phyloP scores from a whole-genome alignment of 2,797 vertebrate species.

The Anguilla pacifica region DNA sequence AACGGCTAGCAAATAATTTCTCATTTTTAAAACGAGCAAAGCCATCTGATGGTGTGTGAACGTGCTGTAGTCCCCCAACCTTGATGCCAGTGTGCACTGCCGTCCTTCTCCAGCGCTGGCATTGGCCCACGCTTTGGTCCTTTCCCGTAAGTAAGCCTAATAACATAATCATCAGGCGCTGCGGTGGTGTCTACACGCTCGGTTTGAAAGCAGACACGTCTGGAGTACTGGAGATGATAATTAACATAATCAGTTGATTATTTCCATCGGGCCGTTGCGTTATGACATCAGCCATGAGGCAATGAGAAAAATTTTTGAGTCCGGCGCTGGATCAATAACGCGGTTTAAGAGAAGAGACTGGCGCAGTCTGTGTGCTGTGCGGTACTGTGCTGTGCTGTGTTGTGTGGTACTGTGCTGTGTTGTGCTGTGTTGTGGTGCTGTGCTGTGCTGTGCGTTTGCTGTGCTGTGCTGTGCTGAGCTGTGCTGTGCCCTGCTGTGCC shows the following conservation, averaged over 20 bases:
- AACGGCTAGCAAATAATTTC: background rate
- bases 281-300: slow-evolving; percentile 50
- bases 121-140: background rate
- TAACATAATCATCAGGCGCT: background rate
- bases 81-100: background rate
- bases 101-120: background rate
- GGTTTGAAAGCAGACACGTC: background rate
- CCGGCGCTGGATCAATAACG: slow-evolving; percentile 29
- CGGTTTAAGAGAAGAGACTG: background rate
- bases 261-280: slow-evolving; percentile 42
- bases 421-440: too few relatives aligned
- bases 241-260: background rate
- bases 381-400: too few relatives aligned
- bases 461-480: too few relatives aligned
- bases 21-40: background rate
- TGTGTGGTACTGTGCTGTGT: too few relatives aligned
- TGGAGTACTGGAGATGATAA: background rate
- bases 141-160: background rate
- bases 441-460: background rate
- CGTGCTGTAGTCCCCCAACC: background rate
- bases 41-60: background rate
- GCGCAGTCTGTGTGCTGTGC: background rate
- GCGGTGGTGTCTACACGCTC: background rate
- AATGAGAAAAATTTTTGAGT: slow-evolving; percentile 41
- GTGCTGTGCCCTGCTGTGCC: too few relatives aligned